Base-by-base conservation (phyloP, 2,888 invertebrate genomes). In the Nymphalis polychloros region DNA sequence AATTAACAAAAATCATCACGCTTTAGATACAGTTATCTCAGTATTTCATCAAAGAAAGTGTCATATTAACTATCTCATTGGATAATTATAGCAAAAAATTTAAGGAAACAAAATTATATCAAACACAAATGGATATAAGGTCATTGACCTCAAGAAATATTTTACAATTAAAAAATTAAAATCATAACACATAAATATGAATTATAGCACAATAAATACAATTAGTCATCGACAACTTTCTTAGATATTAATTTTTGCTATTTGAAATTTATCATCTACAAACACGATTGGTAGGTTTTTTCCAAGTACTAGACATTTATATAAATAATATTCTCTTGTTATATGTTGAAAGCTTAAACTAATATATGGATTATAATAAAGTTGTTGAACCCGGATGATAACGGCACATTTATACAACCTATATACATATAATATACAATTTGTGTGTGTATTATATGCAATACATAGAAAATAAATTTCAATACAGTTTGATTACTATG, bases 121-220 rank as follows among this genome's bases (percentile, higher is more conserved):
- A 17, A 55, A 17, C 17, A 2, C 7, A 2, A 27, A 8, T 17
- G 6, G 17, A 17, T 27, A 17, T 17, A 27, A 55, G 31, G 53
- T 31, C 31, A 31, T 55, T 17, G n/a, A 55, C 31, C 53, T 55
- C 27, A 13, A 31, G 13, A 41, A 27, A 6, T 31, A 16, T 1
- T 17, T 31, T 31, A 55, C 31, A 55, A 55, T 55, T 41, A 41
- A 55, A 7, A 31, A 55, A 8, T 52, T 23, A 23, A 31, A 55
- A 13, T 16, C 13, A 13, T 23, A 27, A 55, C 31, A 17, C 27
- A 27, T 55, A 31, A 31, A 31, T 55, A 31, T 55, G 27, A 55
- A 55, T 31, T 31, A 55, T 55, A 55, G n/a, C 17, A 31, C 2
- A 55, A n/a, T 55, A 55, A 55, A 55, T n/a, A 52, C 13, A 52